These are phyloP conservation scores for Noctua comes DNA, from an alignment of 2,888 invertebrate species.

Conservation along the genomic window DNA sequence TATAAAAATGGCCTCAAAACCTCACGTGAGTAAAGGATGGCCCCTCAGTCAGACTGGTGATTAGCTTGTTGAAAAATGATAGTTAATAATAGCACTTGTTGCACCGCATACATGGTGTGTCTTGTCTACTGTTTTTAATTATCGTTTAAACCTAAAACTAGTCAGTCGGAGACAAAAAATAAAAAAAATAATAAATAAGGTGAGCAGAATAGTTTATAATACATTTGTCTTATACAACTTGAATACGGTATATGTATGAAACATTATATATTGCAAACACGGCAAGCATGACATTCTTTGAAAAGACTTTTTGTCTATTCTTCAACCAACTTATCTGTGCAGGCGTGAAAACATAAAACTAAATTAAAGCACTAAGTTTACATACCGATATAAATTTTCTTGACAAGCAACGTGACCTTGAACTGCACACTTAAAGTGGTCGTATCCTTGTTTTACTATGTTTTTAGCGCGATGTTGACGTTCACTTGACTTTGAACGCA, in stretches of 20 bases:
- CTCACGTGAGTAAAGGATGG: too few species aligned
- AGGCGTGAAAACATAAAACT: background rate
- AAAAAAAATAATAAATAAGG: background rate
- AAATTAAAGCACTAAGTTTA: background rate
- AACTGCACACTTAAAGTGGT: background rate
- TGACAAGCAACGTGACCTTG: background rate
- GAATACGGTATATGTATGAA: background rate
- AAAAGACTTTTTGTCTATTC: background rate
- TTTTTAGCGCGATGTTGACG: background rate
- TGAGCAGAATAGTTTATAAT: too few species aligned
- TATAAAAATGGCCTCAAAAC: too few species aligned
- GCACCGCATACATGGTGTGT: background rate
- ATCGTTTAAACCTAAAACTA: background rate
- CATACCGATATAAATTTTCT: background rate
- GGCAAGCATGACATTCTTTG: background rate
- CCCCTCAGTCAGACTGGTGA: background rate
- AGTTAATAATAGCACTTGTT: background rate
- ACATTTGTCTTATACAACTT: background rate
- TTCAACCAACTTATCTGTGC: background rate
- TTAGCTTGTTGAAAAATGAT: constrained; percentile 2
- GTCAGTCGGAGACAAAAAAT: background rate
- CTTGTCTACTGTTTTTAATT: background rate
- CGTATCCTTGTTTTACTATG: background rate
- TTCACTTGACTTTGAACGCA: background rate
- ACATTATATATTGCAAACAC: background rate